Conservation (phyloP, 1,140 invertebrate genomes). For the Zaprionus lachaisei region DNA sequence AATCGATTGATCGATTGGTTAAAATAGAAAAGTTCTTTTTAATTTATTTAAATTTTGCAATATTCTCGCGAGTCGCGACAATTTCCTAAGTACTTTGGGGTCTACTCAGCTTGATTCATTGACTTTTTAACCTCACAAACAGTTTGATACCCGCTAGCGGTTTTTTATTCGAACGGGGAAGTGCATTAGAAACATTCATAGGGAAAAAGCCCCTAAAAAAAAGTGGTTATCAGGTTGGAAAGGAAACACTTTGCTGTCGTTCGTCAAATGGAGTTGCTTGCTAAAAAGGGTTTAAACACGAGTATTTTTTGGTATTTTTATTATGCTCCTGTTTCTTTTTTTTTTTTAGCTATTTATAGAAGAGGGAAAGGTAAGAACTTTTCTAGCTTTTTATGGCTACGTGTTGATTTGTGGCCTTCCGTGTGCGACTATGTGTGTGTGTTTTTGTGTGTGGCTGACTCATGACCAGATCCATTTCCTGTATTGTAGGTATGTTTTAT, state of each 20-base stretch:
- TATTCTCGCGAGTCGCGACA: neutral
- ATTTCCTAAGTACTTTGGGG: neutral
- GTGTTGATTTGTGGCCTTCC: conserved; percentile 67
- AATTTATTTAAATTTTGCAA: neutral
- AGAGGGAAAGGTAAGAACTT: conserved; percentile 1
- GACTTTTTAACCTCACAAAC: neutral
- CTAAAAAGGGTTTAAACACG: conserved; percentile 48
- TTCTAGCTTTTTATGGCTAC: conserved; percentile 50
- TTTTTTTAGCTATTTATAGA: conserved; percentile 22
- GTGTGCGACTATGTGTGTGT: conserved; percentile 23
- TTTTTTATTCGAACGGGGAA: neutral
- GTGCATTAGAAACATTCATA: conserved; percentile 2
- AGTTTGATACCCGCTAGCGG: neutral
- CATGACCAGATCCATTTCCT: conserved; percentile 51
- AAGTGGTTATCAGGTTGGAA: conserved; percentile 1
- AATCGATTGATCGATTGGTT: neutral
- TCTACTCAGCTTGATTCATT: conserved; percentile 1
- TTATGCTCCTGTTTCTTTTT: neutral
- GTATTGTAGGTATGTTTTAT: conserved; percentile 56
- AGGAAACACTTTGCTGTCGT: conserved; percentile 18
- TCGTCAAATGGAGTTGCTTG: neutral
- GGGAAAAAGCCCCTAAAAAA: neutral
- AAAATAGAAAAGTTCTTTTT: neutral
- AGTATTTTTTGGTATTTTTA: conserved; percentile 4
- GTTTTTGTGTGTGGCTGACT: conserved; percentile 30